Evolutionary conservation across 2,888 invertebrate genomes (phyloP), one percentile per base, ranked within the genome.

Genomic region (Cotesia congregata): DNA sequence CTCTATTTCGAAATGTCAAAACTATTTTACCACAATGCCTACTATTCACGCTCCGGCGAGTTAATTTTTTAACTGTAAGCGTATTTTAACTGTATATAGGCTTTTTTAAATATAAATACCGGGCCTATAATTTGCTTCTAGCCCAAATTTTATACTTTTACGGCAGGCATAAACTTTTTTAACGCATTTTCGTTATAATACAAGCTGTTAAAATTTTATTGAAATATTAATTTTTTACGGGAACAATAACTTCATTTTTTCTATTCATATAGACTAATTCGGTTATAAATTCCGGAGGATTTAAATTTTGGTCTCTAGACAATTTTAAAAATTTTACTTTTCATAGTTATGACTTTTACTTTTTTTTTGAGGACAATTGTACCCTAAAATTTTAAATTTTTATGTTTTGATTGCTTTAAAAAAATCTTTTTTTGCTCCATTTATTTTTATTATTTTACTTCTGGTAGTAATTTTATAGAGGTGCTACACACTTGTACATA

Each of bases 11-110:
- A 77, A 77, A 70, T 77, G 74, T 74, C 77, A 74, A 74, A 77
- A 77, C 77, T 77, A 65, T 61, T 74, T 65, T 74, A 39, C 76
- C 77, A 81, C 81, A 79, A 75, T 78, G 59, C 12, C 6, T 67
- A 61, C 77, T 75, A 80, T 78, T 76, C 75, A 78, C 69, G 70
- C 62, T 68, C 59, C 65, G 67, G 15, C 15, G 38, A 65, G 12
- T 20, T 71, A 59, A 61, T 50, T 50, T 50, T 50, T 67, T 76
- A 59, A 74, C 76, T 77, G 73, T 64, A 30, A 30, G 30, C 30
- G 30, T 30, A 30, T 30, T 30, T 30, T 1, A 30, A 30, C 30
- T 30, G 30, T 30, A 30, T 20, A 20, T 30, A 3, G 30, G 50
- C 50, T 50, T 50, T 50, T 50, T 50, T 30, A 30, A 30, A 30